Conservation (phyloP, 2,888 invertebrate genomes). For the Itoplectis maculator region DNA sequence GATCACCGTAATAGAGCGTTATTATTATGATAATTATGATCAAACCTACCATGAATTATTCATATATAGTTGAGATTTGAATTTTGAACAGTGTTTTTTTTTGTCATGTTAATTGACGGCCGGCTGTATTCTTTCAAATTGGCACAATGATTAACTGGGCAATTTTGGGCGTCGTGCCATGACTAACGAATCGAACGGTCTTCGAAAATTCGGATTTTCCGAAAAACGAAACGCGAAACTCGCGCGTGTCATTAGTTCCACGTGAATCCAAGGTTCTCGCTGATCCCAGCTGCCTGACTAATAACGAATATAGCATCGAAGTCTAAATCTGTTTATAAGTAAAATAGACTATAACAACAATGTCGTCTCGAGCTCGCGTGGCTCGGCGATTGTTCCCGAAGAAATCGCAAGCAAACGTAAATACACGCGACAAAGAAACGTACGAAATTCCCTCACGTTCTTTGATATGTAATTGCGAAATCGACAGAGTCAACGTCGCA, state of each 20-base stretch:
- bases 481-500: neutral
- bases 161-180: slow-evolving; percentile 18
- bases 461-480: slow-evolving; percentile 20
- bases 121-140: neutral
- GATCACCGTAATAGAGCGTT: too few relatives aligned
- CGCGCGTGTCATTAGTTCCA: neutral
- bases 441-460: slow-evolving; percentile 16
- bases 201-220: slow-evolving; percentile 4
- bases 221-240: neutral
- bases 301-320: neutral
- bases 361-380: neutral
- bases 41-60: too few relatives aligned
- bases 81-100: neutral
- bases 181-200: neutral
- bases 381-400: neutral
- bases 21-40: too few relatives aligned
- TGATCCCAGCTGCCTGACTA: neutral
- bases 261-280: neutral
- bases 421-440: neutral
- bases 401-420: neutral
- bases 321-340: neutral
- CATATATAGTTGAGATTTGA: neutral
- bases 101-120: neutral
- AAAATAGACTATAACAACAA: neutral
- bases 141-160: neutral